These are phyloP conservation scores for Alectura lathami DNA, from an alignment of 2,113 vertebrate species.

Conservation along the genomic window DNA sequence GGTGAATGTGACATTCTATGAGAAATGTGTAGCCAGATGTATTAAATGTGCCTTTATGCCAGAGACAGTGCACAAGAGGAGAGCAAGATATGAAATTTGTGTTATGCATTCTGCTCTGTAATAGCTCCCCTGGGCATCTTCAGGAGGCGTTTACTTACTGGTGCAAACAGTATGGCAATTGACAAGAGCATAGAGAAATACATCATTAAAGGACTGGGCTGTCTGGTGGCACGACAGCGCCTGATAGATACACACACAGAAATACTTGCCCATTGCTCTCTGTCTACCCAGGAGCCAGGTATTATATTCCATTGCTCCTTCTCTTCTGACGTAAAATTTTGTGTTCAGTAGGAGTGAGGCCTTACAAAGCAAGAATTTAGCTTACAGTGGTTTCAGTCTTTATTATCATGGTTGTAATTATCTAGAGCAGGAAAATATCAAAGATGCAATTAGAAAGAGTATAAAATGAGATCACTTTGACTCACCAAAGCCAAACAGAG, in stretches of 20 bases:
- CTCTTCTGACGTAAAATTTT: background rate
- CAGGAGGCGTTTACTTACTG: conserved; percentile 57
- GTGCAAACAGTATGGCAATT: conserved; percentile 60
- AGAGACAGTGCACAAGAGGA: conserved; percentile 37
- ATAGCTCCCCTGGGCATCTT: conserved; percentile 55
- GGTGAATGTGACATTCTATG: background rate
- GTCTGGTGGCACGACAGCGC: background rate
- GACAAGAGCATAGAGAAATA: conserved; percentile 37
- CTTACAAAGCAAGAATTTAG: background rate
- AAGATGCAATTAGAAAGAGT: background rate
- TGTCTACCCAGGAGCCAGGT: background rate
- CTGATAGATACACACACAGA: background rate
- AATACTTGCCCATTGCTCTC: background rate
- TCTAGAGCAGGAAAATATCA: background rate
- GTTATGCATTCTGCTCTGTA: conserved; percentile 46
- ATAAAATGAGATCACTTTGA: background rate
- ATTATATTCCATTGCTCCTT: background rate
- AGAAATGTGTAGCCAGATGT: background rate
- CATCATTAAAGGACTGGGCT: conserved; percentile 6
- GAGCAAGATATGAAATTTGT: conserved; percentile 44
- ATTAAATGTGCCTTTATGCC: conserved; percentile 26
- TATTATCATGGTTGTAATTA: background rate
- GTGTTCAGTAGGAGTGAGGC: background rate
- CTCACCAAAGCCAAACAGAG: background rate
- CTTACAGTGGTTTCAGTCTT: background rate